phyloP scores from a whole-genome alignment of 2,797 vertebrate species.

The Myotis myotis region DNA sequence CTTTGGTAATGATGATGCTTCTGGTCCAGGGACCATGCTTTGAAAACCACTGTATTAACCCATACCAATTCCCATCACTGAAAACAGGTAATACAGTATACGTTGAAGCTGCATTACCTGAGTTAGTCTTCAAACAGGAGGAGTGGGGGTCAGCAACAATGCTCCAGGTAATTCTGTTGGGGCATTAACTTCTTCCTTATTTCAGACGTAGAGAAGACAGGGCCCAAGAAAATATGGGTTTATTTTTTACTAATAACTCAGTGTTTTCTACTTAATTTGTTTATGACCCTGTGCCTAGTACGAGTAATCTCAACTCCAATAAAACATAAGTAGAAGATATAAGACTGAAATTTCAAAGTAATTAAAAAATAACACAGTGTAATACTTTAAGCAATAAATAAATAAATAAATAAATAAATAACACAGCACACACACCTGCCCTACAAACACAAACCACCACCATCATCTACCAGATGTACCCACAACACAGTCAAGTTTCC shows the following conservation, averaged over 20 bases:
- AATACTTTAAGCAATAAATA: too few species aligned
- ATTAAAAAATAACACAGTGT: neutral
- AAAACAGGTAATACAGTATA: neutral
- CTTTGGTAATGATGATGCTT: neutral
- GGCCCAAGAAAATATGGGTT: neutral
- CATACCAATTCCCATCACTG: neutral
- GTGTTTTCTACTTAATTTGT: neutral
- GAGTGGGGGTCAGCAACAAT: neutral
- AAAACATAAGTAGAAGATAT: conserved; percentile 23
- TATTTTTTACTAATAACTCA: conserved; percentile 5
- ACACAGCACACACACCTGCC: neutral
- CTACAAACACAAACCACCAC: neutral
- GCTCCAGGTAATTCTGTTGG: neutral
- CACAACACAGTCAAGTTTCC: neutral
- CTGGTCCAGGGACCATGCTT: neutral
- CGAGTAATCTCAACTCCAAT: neutral
- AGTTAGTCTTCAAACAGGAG: conserved; percentile 3
- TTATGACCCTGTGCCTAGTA: neutral
- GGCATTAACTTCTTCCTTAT: neutral
- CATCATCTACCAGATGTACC: neutral
- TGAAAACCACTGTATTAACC: neutral
- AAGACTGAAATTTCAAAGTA: neutral
- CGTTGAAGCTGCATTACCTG: neutral
- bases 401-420: too few species aligned
- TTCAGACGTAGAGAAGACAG: neutral